phyloP scores from a whole-genome alignment of 2,888 invertebrate genomes.

The Drosophila mayaguana region DNA sequence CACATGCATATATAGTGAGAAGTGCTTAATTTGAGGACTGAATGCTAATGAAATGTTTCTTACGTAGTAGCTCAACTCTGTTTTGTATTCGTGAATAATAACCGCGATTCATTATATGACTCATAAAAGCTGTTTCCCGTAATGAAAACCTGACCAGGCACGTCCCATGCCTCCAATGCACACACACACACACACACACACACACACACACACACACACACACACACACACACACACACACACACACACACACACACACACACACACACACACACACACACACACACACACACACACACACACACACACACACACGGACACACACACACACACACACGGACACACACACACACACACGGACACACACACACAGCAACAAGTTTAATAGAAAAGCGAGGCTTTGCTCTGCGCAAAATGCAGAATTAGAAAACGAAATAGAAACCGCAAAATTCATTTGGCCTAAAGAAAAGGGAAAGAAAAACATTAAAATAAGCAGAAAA shows the following conservation, averaged over 20 bases:
- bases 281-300: too few species aligned
- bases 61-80: neutral
- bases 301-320: too few species aligned
- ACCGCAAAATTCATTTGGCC: constrained; percentile 17
- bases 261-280: too few species aligned
- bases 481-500: constrained; percentile 2
- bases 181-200: too few species aligned
- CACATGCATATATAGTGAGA: neutral
- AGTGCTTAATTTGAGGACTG: neutral
- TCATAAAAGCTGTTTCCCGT: constrained; percentile 49
- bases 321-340: too few species aligned
- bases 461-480: neutral
- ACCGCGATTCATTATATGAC: constrained; percentile 34
- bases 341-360: too few species aligned
- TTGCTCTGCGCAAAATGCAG: constrained; percentile 5
- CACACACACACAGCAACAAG: constrained; percentile 34
- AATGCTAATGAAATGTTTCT: neutral
- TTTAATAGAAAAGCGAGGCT: constrained; percentile 9
- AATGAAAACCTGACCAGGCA: constrained; percentile 44
- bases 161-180: constrained; percentile 3
- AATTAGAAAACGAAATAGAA: constrained; percentile 18
- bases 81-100: neutral
- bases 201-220: too few species aligned
- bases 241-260: too few species aligned
- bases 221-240: too few species aligned